A percentile compares a stretch with the other conserved stretches of the same genome.
These are phyloP conservation scores for Cosmorhoe ocellata DNA, from an alignment of 2,888 invertebrate species.

Conservation along the genomic window DNA sequence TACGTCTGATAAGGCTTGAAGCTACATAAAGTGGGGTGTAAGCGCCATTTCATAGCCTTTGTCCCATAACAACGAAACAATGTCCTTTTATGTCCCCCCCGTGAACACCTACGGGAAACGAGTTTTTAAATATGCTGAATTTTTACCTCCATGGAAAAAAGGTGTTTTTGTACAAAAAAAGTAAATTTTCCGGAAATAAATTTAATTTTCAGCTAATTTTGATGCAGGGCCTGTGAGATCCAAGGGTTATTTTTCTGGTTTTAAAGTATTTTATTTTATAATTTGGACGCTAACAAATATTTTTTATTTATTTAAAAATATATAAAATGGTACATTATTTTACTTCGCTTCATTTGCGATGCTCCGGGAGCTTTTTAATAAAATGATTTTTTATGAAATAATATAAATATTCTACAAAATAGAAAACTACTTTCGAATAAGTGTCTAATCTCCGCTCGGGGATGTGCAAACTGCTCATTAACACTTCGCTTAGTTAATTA, in stretches of 20 bases:
- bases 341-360: too few relatives aligned
- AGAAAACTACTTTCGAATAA: constrained; percentile 2
- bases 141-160: constrained; percentile 23
- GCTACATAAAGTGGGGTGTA: constrained; percentile 23
- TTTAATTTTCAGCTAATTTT: constrained; percentile 8
- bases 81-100: constrained; percentile 31
- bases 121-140: constrained; percentile 40
- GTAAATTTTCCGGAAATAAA: constrained; percentile 2
- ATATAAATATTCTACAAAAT: neutral
- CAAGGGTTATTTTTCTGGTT: neutral
- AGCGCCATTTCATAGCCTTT: constrained; percentile 28
- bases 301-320: too few relatives aligned
- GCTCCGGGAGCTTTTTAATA: too few relatives aligned
- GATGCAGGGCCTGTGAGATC: neutral
- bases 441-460: constrained; percentile 16
- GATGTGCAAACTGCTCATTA: constrained; percentile 32
- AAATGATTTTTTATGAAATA: too few relatives aligned
- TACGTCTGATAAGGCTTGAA: constrained; percentile 15
- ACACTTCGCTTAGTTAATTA: constrained; percentile 38
- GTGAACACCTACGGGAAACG: constrained; percentile 34
- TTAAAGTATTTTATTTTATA: neutral
- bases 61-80: constrained; percentile 33
- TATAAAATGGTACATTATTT: too few relatives aligned
- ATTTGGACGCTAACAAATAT: too few relatives aligned
- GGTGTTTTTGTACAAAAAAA: constrained; percentile 9